A percentile compares a stretch with the other conserved stretches of the same genome.
Evolutionary conservation across 2,797 vertebrate species (phyloP).

Genomic region (Anguilla anguilla): DNA sequence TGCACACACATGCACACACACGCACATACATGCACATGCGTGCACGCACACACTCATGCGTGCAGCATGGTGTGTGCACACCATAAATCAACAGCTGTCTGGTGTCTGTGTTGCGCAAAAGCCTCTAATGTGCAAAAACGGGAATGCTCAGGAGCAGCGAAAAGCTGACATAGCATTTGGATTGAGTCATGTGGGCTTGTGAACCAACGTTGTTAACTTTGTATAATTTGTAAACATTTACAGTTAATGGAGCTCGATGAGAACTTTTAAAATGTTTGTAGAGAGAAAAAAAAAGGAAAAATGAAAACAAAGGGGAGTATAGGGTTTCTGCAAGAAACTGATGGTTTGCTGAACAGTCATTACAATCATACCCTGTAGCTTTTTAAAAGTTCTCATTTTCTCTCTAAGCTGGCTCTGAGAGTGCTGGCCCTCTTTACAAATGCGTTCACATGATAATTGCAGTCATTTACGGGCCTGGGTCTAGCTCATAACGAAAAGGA

Average conservation of each 20-base stretch:
- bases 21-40: background rate
- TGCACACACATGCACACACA: background rate
- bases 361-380: background rate
- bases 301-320: background rate
- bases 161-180: background rate
- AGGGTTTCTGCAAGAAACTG: background rate
- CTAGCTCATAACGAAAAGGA: background rate
- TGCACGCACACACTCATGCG: background rate
- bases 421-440: slow-evolving; percentile 27
- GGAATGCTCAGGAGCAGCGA: background rate
- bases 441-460: background rate
- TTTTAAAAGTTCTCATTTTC: background rate
- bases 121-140: background rate
- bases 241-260: background rate
- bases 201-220: background rate
- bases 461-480: background rate
- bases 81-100: background rate
- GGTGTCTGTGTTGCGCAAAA: background rate
- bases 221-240: background rate
- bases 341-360: background rate
- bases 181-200: background rate
- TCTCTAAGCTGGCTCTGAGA: slow-evolving; percentile 6
- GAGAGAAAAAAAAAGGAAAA: background rate
- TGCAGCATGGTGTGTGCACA: background rate
- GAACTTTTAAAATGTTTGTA: background rate